Base-by-base conservation (phyloP, 1,140 invertebrate genomes). In the Samia ricini region DNA sequence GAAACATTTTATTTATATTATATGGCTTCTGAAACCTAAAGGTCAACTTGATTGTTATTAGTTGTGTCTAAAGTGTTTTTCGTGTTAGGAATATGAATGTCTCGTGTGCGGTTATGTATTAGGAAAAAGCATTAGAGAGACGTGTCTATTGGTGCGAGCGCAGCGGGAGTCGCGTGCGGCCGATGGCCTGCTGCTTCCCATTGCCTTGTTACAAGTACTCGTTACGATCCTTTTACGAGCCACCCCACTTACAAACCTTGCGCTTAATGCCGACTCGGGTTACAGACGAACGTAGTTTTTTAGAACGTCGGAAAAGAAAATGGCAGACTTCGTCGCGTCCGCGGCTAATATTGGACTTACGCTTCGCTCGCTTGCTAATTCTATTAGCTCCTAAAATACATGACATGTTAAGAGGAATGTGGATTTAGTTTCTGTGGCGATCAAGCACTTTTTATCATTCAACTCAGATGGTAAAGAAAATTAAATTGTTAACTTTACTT, bases 401-500 rank as follows among this genome's bases (percentile, higher is more conserved):
- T 63, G 63, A 60, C 52, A 60, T 73, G 73, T 76, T 78, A 72
- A 63, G 63, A 33, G 20, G 29, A 67, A 69, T 56, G 57, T 63
- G 10, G 51, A 48, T 36, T 36, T 36, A 58, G 24, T 58, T 55
- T 48, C 26, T 58, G 22, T 52, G 2, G 21, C 5, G 4, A 20
- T 19, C 50, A 52, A n/a, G n/a, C n/a, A n/a, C n/a, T n/a, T n/a
- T n/a, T n/a, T n/a, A n/a, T n/a, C n/a, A n/a, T n/a, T n/a, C 12
- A 20, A 52, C 20, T 7, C 51, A 52, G 4, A 18, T 20, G 18
- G 51, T 52, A n/a, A n/a, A n/a, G 10, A 2, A 29, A 29, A 10
- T 29, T 29, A 29, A 1, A 29, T 1, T 29, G 0, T 8, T 8
- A 23, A 55, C 18, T 18, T 48, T 78, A 95, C 94, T 94, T 92